These are phyloP conservation scores for Nomada ferruginata DNA, from an alignment of 2,888 invertebrate genomes.

Conservation along the genomic window DNA sequence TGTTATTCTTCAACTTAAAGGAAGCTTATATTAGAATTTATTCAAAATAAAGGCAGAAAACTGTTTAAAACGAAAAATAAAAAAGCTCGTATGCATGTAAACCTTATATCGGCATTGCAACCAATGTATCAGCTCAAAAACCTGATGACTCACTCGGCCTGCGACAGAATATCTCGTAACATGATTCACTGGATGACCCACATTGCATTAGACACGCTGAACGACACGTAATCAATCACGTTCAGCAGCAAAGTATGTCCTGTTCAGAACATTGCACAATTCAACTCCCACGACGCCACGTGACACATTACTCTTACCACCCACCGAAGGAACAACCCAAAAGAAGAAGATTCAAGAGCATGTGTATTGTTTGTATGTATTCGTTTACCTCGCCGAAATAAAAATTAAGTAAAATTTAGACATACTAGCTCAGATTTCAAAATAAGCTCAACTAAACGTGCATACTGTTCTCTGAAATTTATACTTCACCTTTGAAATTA, in stretches of 20 bases:
- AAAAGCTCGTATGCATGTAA: not conserved
- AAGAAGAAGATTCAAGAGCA: not conserved
- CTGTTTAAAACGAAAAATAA: not conserved
- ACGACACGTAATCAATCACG: constrained; percentile 40
- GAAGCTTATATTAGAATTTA: too few relatives aligned
- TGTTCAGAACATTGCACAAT: constrained; percentile 1
- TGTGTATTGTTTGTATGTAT: not conserved
- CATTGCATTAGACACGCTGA: constrained; percentile 30
- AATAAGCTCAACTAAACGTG: too few relatives aligned
- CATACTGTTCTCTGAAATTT: too few relatives aligned
- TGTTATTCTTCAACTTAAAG: too few relatives aligned
- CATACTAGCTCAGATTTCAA: too few relatives aligned
- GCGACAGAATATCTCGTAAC: constrained; percentile 20
- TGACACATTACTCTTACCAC: not conserved
- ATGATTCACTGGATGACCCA: constrained; percentile 37
- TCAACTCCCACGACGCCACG: not conserved
- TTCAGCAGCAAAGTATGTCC: constrained; percentile 6
- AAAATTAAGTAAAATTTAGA: too few relatives aligned
- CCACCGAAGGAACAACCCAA: too few relatives aligned
- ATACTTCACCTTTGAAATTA: too few relatives aligned
- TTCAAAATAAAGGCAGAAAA: too few relatives aligned
- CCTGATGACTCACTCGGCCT: constrained; percentile 22
- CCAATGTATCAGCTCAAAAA: constrained; percentile 3
- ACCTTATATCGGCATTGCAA: not conserved
- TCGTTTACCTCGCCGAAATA: too few relatives aligned